Evolutionary conservation across 2,888 invertebrate species (phyloP).

Genomic region (Perizoma affinitatum): DNA sequence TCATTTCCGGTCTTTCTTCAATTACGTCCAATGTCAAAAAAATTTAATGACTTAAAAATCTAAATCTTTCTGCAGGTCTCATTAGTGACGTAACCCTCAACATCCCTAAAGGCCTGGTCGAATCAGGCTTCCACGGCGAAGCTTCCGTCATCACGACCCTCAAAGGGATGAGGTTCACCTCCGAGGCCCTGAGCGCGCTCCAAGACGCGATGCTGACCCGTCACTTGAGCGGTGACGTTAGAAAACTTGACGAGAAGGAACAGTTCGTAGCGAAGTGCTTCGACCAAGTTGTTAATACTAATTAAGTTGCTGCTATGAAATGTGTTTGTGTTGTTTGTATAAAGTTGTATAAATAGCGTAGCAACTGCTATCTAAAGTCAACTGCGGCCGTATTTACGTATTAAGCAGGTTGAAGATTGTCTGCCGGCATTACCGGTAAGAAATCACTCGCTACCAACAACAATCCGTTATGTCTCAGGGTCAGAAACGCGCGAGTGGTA

Average conservation of each 20-base stretch:
- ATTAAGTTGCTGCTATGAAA: slow-evolving; percentile 48
- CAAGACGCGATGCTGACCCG: slow-evolving; percentile 81
- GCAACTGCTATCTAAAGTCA: slow-evolving; percentile 4
- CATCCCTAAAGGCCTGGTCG: slow-evolving; percentile 85
- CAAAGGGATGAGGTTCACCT: slow-evolving; percentile 87
- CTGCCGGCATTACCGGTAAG: too few relatives aligned
- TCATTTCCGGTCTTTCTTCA: too few relatives aligned
- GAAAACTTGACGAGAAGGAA: slow-evolving; percentile 80
- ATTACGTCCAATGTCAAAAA: too few relatives aligned
- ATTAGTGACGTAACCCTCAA: slow-evolving; percentile 87
- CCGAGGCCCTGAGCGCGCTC: slow-evolving; percentile 85
- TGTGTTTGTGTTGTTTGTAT: slow-evolving; percentile 21
- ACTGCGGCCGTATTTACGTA: slow-evolving; percentile 1
- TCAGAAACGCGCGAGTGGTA: too few relatives aligned
- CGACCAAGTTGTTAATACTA: slow-evolving; percentile 85
- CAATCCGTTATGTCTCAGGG: too few relatives aligned
- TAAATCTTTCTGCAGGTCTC: slow-evolving; percentile 58
- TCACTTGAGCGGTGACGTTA: slow-evolving; percentile 58
- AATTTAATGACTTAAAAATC: background rate
- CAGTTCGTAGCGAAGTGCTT: slow-evolving; percentile 86
- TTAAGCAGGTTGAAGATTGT: background rate
- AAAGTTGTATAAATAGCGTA: slow-evolving; percentile 25
- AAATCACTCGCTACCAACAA: too few relatives aligned
- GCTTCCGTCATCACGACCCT: slow-evolving; percentile 87
- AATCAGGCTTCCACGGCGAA: slow-evolving; percentile 85